Evolutionary conservation across 2,888 invertebrate species (phyloP), one percentile per base, ranked within the genome.

Genomic region (Sesia apiformis): DNA sequence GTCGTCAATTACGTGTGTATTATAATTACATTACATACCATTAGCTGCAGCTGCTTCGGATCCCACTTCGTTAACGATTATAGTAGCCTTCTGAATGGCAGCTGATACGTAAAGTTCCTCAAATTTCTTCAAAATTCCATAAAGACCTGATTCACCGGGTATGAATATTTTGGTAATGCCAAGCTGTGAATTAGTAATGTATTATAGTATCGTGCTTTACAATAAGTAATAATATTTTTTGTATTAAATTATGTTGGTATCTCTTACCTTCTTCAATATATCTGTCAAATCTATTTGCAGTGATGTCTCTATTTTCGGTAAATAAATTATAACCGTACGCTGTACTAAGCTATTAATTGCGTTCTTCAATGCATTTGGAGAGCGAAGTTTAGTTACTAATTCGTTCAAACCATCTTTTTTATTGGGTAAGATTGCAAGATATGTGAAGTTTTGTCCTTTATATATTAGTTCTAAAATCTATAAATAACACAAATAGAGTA

Each of bases 1-100:
- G 1, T 23, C 23, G 23, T 23, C 23, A 23, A 23, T 23, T 23
- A 23, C 23, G 2, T 23, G 23, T 23, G 23, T 23, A 23, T 23
- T 23, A 23, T 23, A 23, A 23, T 23, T 23, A 23, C 39, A 52
- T 39, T 56, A 61, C 64, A 56, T 70, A 84, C 84, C 76, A 57
- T 72, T 83, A 38, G 73, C 81, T 7, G 72, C 82, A 3, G 79
- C 74, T 8, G 83, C 84, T 66, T 76, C 72, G 3, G 84, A 70
- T 6, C 84, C 84, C 1, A 41, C 51, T 69, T 85, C 84, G 56
- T 76, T 62, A 3, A 75, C 57, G 54, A 57, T 57, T 2, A 82
- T 57, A 43, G 50, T 63, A 49, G 71, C 70, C 64, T 80, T 76
- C 52, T 84, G 83, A n/a, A 69, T 52, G 3, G 66, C 71, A 51